Conservation (phyloP, 1,140 invertebrate genomes). For the Teleopsis dalmanni region DNA sequence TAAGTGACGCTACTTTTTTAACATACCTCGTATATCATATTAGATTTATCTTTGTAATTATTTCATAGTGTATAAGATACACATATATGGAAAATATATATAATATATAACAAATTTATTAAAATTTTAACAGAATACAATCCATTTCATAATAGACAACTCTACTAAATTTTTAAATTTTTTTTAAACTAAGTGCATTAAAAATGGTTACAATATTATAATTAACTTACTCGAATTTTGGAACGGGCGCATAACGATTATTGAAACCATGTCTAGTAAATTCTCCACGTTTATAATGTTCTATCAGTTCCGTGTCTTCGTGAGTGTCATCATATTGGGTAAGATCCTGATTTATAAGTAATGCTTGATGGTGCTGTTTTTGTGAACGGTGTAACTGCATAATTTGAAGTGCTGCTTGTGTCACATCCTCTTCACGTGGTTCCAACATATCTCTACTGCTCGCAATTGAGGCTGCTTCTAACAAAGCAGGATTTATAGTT, state of each 20-base stretch:
- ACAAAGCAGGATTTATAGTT: slow-evolving; percentile 46
- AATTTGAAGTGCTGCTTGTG: slow-evolving; percentile 27
- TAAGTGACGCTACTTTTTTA: too few species aligned
- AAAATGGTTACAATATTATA: background rate
- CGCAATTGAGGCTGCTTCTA: slow-evolving; percentile 46
- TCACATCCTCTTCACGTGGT: slow-evolving; percentile 17
- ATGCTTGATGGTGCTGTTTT: slow-evolving; percentile 6
- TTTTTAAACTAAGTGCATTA: too few species aligned
- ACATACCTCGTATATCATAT: too few species aligned
- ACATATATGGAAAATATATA: too few species aligned
- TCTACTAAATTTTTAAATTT: background rate
- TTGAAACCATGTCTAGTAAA: slow-evolving; percentile 31
- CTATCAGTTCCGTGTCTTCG: slow-evolving; percentile 35
- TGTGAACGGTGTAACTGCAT: slow-evolving; percentile 24
- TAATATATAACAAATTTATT: too few species aligned
- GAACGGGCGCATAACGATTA: slow-evolving; percentile 37
- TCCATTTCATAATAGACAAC: background rate
- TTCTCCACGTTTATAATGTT: slow-evolving; percentile 37
- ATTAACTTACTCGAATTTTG: slow-evolving; percentile 37
- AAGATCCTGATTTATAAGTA: slow-evolving; percentile 26
- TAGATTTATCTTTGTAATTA: too few species aligned
- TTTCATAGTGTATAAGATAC: too few species aligned
- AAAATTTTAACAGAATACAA: background rate
- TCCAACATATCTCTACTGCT: slow-evolving; percentile 16
- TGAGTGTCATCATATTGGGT: slow-evolving; percentile 34